Evolutionary conservation across 2,113 vertebrate species (phyloP), one percentile per base, ranked within the genome.

Genomic region (Apteryx owenii): DNA sequence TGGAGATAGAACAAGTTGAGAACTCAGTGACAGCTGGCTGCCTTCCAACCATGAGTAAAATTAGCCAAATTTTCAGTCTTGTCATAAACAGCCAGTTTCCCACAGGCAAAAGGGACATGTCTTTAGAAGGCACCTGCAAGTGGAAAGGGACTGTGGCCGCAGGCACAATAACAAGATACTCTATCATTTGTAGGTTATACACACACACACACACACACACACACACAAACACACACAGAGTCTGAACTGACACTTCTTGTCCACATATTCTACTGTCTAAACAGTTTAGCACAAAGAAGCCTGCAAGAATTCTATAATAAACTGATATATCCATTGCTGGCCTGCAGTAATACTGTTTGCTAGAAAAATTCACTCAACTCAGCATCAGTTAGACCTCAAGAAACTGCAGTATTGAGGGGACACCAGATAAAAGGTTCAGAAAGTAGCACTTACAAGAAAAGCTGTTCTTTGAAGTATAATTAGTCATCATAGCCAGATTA

Each of bases 41-140:
- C 95, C 56, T 95, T 91, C 89, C 85, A 95, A n/a, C 60, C 64
- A 14, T 58, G 80, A 94, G n/a, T 60, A 80, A 92, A 95, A 89
- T 94, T 89, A 93, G 84, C 71, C 68, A 78, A 89, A 96, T 80
- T 97, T 84, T 81, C 89, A 89, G 64, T 40, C 84, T 70, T 85
- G 81, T 71, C 81, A 89, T 81, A 85, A 53, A 79, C 85, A 90
- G 64, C 48, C 56, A 85, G 56, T 73, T 89, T 96, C 91, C 91
- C 93, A 95, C 81, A 95, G 62, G 53, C 90, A 88, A 93, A 51
- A 89, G 64, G 79, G 54, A 93, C 71, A 64, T 78, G 64, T 56
- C 66, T 75, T 85, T 42, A 72, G 66, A 60, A 89, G 73, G 86
- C 72, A 90, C 65, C 73, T 92, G 73, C 88, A 93, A 77, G 58